phyloP scores from a whole-genome alignment of 53 echinoderm and acorn worm genomes.

The Apostichopus leukothele region DNA sequence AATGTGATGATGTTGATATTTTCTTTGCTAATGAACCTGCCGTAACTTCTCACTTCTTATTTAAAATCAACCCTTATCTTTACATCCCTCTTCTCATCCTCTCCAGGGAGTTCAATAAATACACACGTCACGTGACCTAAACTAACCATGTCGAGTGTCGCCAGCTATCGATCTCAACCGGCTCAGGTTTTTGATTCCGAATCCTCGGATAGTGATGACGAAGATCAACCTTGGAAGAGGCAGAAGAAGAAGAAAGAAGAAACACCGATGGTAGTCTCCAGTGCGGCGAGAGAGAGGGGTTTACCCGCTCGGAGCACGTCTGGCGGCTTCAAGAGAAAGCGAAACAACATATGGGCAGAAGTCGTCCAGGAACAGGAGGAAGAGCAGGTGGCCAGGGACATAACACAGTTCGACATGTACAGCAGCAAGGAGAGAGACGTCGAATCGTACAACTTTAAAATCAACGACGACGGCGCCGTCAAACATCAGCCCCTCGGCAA shows the following conservation, averaged over 20 bases:
- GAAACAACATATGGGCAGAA: constrained; percentile 84
- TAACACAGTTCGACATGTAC: constrained; percentile 79
- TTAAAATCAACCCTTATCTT: too few species aligned
- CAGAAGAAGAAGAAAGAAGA: constrained; percentile 33
- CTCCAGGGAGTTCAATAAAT: too few species aligned
- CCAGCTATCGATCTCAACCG: constrained; percentile 39
- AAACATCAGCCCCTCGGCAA: constrained; percentile 54
- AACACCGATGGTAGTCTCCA: neutral
- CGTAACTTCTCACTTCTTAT: too few species aligned
- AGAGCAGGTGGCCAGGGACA: constrained; percentile 68
- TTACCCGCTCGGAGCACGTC: neutral
- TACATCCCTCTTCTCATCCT: too few species aligned
- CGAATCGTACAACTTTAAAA: constrained; percentile 74
- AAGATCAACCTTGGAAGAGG: constrained; percentile 80
- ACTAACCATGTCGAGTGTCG: neutral
- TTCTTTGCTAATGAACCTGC: too few species aligned
- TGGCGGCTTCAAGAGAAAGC: constrained; percentile 29
- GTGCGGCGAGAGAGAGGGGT: neutral
- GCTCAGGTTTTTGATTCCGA: constrained; percentile 1
- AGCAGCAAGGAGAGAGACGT: constrained; percentile 64
- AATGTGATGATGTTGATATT: too few species aligned
- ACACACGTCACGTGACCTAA: too few species aligned
- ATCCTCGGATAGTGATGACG: constrained; percentile 40
- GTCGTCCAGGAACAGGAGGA: constrained; percentile 77
- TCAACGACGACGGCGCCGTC: constrained; percentile 16